These are phyloP conservation scores for Montifringilla adamsi DNA, from an alignment of 2,113 vertebrate genomes.

Conservation along the genomic window DNA sequence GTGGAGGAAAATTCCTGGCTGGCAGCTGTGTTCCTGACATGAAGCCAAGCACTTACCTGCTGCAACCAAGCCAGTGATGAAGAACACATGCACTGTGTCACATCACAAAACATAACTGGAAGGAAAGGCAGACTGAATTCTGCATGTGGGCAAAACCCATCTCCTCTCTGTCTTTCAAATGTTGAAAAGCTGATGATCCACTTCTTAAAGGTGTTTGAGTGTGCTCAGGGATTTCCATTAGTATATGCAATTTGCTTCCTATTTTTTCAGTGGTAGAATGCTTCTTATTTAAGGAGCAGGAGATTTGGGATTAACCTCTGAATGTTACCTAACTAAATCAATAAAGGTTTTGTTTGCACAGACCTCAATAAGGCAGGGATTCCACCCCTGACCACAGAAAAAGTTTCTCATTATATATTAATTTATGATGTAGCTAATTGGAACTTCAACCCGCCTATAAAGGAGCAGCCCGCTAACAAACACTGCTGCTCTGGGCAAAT, in stretches of 20 bases:
- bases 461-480: background rate
- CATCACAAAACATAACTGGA: background rate
- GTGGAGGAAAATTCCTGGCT: background rate
- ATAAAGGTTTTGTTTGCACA: background rate
- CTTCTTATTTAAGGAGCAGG: background rate
- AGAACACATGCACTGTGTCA: accelerated
- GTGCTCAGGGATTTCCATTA: background rate
- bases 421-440: background rate
- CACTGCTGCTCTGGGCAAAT: background rate
- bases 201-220: background rate
- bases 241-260: background rate
- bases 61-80: background rate
- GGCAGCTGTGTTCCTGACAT: background rate
- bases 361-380: background rate
- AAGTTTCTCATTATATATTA: background rate
- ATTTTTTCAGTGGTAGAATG: background rate
- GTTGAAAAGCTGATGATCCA: background rate
- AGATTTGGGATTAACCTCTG: background rate
- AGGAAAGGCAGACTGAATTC: background rate
- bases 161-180: background rate
- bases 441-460: background rate
- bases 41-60: background rate
- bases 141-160: background rate
- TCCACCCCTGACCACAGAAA: background rate
- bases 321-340: background rate